Conservation (phyloP, 2,888 invertebrate species). For the Petrolisthes cinctipes region DNA sequence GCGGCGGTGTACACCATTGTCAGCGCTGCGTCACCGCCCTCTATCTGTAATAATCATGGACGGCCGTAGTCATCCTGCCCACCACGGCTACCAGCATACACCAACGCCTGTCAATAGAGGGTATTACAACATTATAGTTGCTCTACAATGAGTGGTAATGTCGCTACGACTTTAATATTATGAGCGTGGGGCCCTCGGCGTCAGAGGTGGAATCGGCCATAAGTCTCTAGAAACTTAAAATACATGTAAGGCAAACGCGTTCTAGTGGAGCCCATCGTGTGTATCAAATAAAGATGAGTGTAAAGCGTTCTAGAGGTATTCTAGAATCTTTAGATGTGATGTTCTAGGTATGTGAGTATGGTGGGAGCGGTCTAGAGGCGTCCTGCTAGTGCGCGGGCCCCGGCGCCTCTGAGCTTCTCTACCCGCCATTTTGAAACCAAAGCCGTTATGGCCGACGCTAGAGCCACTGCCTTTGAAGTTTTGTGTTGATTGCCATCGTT, state of each 20-base stretch:
- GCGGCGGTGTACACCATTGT: slow-evolving; percentile 28
- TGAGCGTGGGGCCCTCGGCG: slow-evolving; percentile 43
- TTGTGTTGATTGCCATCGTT: slow-evolving; percentile 43
- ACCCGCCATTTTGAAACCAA: slow-evolving; percentile 60
- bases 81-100: slow-evolving; percentile 47
- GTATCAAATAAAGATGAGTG: slow-evolving; percentile 13
- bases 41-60: slow-evolving; percentile 51
- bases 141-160: background rate
- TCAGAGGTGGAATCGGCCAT: slow-evolving; percentile 52
- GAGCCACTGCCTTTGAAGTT: slow-evolving; percentile 38
- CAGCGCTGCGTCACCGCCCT: slow-evolving; percentile 33
- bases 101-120: slow-evolving; percentile 52
- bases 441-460: slow-evolving; percentile 60
- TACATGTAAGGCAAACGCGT: slow-evolving; percentile 31
- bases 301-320: background rate
- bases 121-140: slow-evolving; percentile 39
- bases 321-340: background rate
- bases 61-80: slow-evolving; percentile 48
- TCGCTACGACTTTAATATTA: background rate
- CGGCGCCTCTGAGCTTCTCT: slow-evolving; percentile 44
- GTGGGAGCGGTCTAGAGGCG: slow-evolving; percentile 45
- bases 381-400: slow-evolving; percentile 53
- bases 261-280: slow-evolving; percentile 10
- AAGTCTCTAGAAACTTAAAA: slow-evolving; percentile 34
- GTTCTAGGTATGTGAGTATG: background rate